phyloP scores from a whole-genome alignment of 2,797 vertebrate genomes.

The Catharus ustulatus region DNA sequence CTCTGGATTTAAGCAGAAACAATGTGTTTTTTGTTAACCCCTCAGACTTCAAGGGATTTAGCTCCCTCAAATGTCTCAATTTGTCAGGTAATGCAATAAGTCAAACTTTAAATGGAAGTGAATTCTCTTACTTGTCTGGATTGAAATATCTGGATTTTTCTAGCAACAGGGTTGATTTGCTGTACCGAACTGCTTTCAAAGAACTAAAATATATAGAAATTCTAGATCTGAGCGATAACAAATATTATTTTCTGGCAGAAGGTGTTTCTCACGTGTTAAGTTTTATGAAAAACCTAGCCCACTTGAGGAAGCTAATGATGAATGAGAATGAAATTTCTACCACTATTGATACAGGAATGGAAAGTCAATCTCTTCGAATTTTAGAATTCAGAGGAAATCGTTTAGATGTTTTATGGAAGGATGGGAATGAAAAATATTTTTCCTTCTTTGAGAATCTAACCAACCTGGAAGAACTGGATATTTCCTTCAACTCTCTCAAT shows the following conservation, averaged over 20 bases:
- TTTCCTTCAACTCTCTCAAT: conserved; percentile 88
- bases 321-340: conserved; percentile 88
- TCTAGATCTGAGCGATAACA: conserved; percentile 90
- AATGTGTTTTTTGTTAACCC: conserved; percentile 91
- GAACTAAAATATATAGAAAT: conserved; percentile 83
- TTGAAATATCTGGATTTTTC: conserved; percentile 91
- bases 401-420: conserved; percentile 89
- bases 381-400: conserved; percentile 92
- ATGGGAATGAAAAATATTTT: conserved; percentile 84
- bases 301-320: no score
- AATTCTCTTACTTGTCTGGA: no score
- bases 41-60: conserved; percentile 82
- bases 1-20: conserved; percentile 92
- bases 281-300: conserved; percentile 82
- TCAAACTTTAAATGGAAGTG: conserved; percentile 89
- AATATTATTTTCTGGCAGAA: conserved; percentile 91
- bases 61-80: conserved; percentile 87
- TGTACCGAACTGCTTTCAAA: conserved; percentile 85
- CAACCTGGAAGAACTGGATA: conserved; percentile 83
- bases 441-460: conserved; percentile 87
- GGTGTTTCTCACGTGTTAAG: conserved; percentile 89
- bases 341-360: conserved; percentile 85
- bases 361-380: conserved; percentile 83
- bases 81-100: conserved; percentile 92
- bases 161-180: conserved; percentile 88